A percentile compares a stretch with the other conserved stretches of the same genome.
Conservation (phyloP, 2,113 vertebrate genomes). For the Corvus moneduloides region DNA sequence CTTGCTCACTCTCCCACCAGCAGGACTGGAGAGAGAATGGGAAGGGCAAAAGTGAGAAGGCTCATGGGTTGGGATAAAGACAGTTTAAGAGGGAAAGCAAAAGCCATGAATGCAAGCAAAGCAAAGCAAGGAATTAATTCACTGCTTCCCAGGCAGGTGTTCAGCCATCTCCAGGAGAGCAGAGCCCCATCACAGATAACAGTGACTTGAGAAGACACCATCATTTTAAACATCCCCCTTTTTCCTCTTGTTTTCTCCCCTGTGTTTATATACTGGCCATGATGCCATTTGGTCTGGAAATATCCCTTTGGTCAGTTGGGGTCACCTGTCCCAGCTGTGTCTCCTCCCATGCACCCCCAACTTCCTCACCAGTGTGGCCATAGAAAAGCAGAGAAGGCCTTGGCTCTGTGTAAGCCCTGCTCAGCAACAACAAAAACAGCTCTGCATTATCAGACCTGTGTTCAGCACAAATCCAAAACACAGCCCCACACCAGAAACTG, state of each 20-base stretch:
- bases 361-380: fast-evolving
- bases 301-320: neutral
- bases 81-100: neutral
- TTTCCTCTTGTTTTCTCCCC: neutral
- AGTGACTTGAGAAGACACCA: neutral
- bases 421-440: neutral
- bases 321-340: neutral
- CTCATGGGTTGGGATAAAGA: neutral
- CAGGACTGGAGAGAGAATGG: neutral
- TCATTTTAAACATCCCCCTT: neutral
- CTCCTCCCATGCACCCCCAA: fast-evolving
- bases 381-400: neutral
- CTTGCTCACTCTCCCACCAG: neutral
- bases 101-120: neutral
- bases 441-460: neutral
- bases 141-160: neutral
- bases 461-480: neutral
- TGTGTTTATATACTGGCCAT: fast-evolving
- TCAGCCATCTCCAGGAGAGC: neutral
- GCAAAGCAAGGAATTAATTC: neutral
- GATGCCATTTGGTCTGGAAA: neutral
- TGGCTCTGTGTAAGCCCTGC: neutral
- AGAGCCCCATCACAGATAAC: neutral
- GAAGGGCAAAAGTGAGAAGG: neutral
- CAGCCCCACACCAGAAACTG: neutral